Evolutionary conservation across 2,888 invertebrate species (phyloP).

Genomic region (Eupeodes luniger): DNA sequence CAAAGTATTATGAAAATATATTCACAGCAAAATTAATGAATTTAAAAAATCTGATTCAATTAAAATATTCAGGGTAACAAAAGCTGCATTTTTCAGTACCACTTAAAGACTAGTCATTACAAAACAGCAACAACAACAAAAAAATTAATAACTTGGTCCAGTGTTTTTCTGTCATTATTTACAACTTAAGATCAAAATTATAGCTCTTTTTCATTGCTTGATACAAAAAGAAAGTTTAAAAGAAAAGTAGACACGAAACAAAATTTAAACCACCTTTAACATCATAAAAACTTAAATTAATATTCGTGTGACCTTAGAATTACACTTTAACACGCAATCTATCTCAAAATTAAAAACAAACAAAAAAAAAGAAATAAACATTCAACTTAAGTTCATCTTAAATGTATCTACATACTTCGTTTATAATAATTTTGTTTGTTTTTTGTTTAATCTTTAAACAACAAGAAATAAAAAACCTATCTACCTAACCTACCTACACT

Average conservation of each 20-base stretch:
- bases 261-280: background rate
- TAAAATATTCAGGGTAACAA: too few species aligned
- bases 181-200: background rate
- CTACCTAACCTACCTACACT: too few species aligned
- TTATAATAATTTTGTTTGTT: too few species aligned
- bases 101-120: too few species aligned
- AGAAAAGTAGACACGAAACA: background rate
- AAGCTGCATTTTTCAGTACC: too few species aligned
- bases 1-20: too few species aligned
- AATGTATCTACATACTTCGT: background rate
- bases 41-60: too few species aligned
- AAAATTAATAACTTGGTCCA: too few species aligned
- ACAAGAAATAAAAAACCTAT: background rate
- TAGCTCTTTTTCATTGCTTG: background rate
- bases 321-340: background rate
- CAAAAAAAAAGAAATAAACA: background rate
- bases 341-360: background rate
- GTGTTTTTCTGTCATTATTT: background rate
- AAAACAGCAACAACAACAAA: too few species aligned
- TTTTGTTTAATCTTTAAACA: background rate
- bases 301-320: slow-evolving; percentile 19
- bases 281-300: background rate
- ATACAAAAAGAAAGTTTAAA: background rate
- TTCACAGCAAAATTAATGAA: too few species aligned
- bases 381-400: background rate